Percentiles rank a stretch among this genome's conserved stretches.
Conservation (phyloP, 1,140 invertebrate species). For the Aphis craccivora region DNA sequence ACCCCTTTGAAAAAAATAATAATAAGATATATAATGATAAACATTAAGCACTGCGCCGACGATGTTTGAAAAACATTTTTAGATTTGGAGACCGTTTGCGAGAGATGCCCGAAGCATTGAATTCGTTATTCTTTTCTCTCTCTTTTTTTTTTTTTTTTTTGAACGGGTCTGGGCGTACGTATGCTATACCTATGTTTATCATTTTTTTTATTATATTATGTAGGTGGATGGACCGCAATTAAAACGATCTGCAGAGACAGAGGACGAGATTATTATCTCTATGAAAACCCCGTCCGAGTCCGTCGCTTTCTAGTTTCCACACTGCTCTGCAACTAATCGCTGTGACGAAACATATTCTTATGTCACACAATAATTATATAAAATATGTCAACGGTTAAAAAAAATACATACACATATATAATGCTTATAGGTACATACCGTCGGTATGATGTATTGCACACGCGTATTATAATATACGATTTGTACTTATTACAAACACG, state of each 20-base stretch:
- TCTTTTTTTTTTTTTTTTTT: neutral
- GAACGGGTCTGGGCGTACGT: neutral
- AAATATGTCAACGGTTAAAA: neutral
- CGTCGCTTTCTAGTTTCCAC: neutral
- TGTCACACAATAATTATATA: constrained; percentile 1
- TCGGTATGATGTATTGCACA: too few relatives aligned
- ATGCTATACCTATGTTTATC: neutral
- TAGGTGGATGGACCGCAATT: neutral
- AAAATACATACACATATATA: neutral
- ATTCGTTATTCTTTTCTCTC: neutral
- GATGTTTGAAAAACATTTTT: neutral
- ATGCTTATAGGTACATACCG: neutral
- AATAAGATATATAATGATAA: too few relatives aligned
- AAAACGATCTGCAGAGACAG: neutral
- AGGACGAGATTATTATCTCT: neutral
- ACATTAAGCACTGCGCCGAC: too few relatives aligned
- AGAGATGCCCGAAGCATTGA: neutral
- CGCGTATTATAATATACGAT: neutral
- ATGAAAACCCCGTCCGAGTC: neutral
- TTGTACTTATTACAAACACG: neutral
- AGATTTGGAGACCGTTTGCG: neutral
- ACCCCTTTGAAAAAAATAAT: neutral
- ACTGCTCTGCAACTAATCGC: neutral
- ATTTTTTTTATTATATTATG: neutral
- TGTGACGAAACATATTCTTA: neutral